Base-by-base conservation (phyloP, 2,113 vertebrate species). In the Notarius lentiginosus region DNA sequence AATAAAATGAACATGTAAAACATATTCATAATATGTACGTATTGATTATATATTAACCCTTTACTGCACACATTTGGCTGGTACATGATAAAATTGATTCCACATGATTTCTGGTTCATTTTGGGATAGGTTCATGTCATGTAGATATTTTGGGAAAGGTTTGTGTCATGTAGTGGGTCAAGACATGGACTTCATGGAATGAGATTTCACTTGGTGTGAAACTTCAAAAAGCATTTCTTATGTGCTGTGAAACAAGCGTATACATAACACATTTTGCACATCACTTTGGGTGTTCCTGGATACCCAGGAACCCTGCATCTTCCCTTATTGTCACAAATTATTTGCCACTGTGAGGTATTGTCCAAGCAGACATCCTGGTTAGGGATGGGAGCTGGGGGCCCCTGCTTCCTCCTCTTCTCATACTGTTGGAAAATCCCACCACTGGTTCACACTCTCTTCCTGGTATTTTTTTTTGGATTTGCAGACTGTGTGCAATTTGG, bases 291-390 rank as follows among this genome's bases (percentile, higher is more conserved):
- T 17, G 15, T 18, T 41, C 68, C 34, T 14, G 12, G 15, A 5
- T 17, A 60, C 6, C 17, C 58, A 60, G 58, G 58, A 60, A 60
- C 58, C 4, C 58, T 60, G 4, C 58, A 63, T 11, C 72, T 47
- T 75, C 41, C 72, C 72, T 47, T 75, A 17, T 75, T 75, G 15
- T 75, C 72, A 75, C 17, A 75, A 7, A 75, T 49, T 41, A 73
- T 73, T 72, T 30, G 18, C 58, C 58, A 60, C 2, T 60, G 58
- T 72, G 30, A 41, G 0, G 8, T 72, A 72, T 41, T 72, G 68
- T 86, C 76, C 61, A 86, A 81, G 51, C 51, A 27, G 30, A 86
- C 27, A 24, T 81, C 85, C 49, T 86, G 76, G 76, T 86, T 86
- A 65, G 60, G 60, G n/a, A 79, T 80, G 17, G 63, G 49, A 81